Base-by-base conservation (phyloP, 2,888 invertebrate genomes). In the Lasioglossum figueresi region DNA sequence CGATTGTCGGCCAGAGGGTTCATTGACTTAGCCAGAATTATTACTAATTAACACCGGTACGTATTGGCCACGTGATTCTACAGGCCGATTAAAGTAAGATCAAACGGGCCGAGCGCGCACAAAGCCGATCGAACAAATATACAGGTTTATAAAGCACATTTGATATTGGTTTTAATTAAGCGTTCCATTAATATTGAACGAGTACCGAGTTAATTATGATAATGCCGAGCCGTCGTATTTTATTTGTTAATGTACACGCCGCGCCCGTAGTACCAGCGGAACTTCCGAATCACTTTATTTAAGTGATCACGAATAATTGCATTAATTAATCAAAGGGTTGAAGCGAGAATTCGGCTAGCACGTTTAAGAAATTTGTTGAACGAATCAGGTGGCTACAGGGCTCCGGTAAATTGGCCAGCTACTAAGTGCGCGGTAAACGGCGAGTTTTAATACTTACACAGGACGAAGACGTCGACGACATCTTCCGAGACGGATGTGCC, bases 401-500 rank as follows among this genome's bases (percentile, higher is more conserved):
- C n/a, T 56, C 56, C 10, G 10, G n/a, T 12, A n/a, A 56, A n/a
- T 56, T 56, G 56, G n/a, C 2, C 1, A 10, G 56, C 12, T 23
- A 68, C 4, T 6, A 23, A n/a, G 19, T 12, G 19, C 23, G 19
- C 10, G 68, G 23, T 4, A 10, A 23, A 12, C 4, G 59, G 14
- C 31, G 4, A n/a, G 56, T 56, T 68, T 71, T 14, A 8, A 37
- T 90, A 97, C 98, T 97, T 96, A 98, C 98, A 98, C 85, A 97
- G 96, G 14, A 98, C 97, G 93, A 98, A 97, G 78, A 99, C 97
- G 91, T 96, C 96, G 80, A 98, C 97, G 90, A 95, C 96, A 63
- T 97, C 97, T n/a, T 97, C 96, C 16, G 98, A 97, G 88, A 96
- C 96, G 16, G 97, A 97, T 74, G 96, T 96, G 8, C 98, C 98